Base-by-base conservation (phyloP, 2,797 vertebrate species). In the Myotis daubentonii region DNA sequence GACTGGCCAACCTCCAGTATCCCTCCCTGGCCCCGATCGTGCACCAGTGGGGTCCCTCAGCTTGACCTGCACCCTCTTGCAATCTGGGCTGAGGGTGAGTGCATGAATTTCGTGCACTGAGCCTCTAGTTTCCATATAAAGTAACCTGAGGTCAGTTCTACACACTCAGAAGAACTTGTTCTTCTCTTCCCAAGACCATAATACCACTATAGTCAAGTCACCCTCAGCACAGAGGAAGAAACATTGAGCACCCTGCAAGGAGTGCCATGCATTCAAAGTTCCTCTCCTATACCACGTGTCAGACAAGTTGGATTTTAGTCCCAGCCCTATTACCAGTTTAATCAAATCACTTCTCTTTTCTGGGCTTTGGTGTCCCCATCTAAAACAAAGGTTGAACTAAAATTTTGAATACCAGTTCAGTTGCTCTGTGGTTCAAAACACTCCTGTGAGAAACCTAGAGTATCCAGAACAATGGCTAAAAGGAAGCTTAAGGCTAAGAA, bases 261-360 rank as follows among this genome's bases (percentile, higher is more conserved):
- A 75, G n/a, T 90, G 17, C 10, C 20, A 81, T 84, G 95, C 47
- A 88, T 94, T 68, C 20, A 80, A 86, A 82, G 19, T 66, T 81
- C n/a, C 47, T 95, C 44, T 49, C 36, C 38, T 68, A 94, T 13
- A 93, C 23, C 36, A 25, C 2, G 1, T 12, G 20, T 17, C 41
- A 92, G 53, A 36, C 33, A 92, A 88, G 57, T 41, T 90, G 68
- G 23, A 89, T 80, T 66, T 90, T 65, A 68, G n/a, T 80, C 28
- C 36, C n/a, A 75, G 79, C 6, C 25, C 8, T 89, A 85, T 78
- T 72, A 87, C 15, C 70, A 86, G 36, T 89, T 87, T 41, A 87
- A 17, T 91, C 36, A 94, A 94, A 86, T 86, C 20, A 36, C 65
- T 94, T 70, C 36, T 70, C 28, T 95, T 95, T 87, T 65, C 55